Evolutionary conservation across 2,797 vertebrate genomes (phyloP).

Genomic region (Notoglanidium macrostoma): DNA sequence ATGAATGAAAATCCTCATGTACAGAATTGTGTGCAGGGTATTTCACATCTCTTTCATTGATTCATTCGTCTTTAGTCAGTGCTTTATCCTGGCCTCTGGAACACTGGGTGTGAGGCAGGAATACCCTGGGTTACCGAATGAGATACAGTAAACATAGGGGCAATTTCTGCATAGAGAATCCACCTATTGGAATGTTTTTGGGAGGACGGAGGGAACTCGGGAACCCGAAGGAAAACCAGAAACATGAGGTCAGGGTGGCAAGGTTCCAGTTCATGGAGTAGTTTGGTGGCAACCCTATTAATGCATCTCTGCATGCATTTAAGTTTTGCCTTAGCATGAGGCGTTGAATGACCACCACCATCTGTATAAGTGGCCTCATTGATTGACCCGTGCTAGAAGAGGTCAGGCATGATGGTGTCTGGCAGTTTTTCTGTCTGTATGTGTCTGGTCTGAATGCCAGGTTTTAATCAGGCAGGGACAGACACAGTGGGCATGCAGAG

Average conservation of each 20-base stretch:
- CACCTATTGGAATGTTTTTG: background rate
- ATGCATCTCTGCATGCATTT: background rate
- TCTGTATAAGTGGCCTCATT: slow-evolving; percentile 10
- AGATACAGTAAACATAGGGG: background rate
- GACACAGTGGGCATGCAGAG: slow-evolving; percentile 41
- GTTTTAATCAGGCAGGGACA: slow-evolving; percentile 48
- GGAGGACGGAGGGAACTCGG: background rate
- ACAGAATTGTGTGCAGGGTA: slow-evolving; percentile 12
- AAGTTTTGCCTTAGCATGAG: background rate
- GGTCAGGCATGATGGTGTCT: slow-evolving; percentile 39
- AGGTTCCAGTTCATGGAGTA: background rate
- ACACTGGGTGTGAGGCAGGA: background rate
- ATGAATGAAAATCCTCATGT: background rate
- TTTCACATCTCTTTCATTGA: slow-evolving; percentile 5
- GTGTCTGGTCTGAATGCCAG: slow-evolving; percentile 40
- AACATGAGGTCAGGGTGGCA: background rate
- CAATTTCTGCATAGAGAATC: background rate
- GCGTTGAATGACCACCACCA: background rate
- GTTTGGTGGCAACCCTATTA: background rate
- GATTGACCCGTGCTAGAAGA: slow-evolving; percentile 15
- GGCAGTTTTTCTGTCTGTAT: slow-evolving; percentile 28
- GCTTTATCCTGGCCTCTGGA: background rate
- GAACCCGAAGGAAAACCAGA: background rate
- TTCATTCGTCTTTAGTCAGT: background rate
- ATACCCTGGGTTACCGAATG: background rate